phyloP scores from a whole-genome alignment of 2,797 vertebrate species.

The Coilia nasus region DNA sequence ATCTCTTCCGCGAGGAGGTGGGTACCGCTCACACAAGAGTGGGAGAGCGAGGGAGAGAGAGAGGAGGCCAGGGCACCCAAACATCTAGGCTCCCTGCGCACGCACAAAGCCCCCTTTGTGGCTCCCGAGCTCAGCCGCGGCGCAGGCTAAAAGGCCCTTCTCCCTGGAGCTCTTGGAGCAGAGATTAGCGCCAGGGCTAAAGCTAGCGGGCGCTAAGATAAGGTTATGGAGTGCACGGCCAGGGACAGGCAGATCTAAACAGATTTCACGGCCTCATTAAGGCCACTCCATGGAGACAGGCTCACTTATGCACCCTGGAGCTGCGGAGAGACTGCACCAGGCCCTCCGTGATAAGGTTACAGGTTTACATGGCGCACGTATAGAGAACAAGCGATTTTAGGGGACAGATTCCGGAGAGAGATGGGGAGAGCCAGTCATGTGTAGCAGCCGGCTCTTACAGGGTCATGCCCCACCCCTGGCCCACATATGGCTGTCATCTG shows the following conservation, averaged over 20 bases:
- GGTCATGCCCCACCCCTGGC: no score
- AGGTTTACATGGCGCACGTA: background rate
- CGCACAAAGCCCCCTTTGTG: constrained; percentile 81
- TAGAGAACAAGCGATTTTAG: constrained; percentile 1
- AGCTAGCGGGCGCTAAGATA: constrained; percentile 18
- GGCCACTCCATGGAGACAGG: background rate
- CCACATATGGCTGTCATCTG: no score
- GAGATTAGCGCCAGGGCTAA: background rate
- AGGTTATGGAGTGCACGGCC: background rate
- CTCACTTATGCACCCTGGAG: background rate
- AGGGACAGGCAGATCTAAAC: constrained; percentile 11
- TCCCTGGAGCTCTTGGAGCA: constrained; percentile 44
- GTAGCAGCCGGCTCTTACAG: no score
- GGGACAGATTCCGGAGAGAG: background rate
- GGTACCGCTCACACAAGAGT: constrained; percentile 79
- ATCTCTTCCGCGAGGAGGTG: constrained; percentile 96
- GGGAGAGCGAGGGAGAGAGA: constrained; percentile 58
- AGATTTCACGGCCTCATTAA: constrained; percentile 16
- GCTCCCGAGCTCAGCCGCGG: constrained; percentile 51
- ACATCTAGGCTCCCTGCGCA: constrained; percentile 68
- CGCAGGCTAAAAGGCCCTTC: constrained; percentile 50
- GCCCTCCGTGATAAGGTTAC: no score
- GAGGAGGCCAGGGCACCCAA: constrained; percentile 70
- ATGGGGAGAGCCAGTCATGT: background rate
- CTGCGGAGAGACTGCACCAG: background rate